Base-by-base conservation (phyloP, 2,888 invertebrate genomes). In the Maniola hyperantus region DNA sequence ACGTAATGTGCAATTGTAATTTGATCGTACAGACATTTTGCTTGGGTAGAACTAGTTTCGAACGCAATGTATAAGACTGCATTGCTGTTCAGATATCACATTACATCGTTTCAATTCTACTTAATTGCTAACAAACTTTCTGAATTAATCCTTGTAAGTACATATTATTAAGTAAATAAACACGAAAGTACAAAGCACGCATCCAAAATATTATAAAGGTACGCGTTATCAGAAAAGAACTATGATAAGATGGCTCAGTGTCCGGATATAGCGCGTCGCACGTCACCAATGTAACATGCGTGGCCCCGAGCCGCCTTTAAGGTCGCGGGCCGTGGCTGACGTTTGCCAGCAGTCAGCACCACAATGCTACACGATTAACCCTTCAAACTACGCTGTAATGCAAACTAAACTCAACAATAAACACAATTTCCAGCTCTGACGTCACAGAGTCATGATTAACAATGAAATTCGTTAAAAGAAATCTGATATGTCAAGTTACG, bases 341-440 rank as follows among this genome's bases (percentile, higher is more conserved):
- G 84, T 88, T 86, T 90, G 88, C 90, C 89, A 90, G 87, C 87
- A 85, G 88, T 89, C 89, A 90, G 87, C 87, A 85, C 85, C 81
- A 91, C 91, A 89, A 91, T 91, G 89, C 88, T 86, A 88, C 87
- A 82, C 88, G 89, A 91, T 92, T 91, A 91, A 88, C 89, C 89
- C 64, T 46, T 60, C n/a, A 60, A 65, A 65, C 53, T 34, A 5
- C 26, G n/a, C 6, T 53, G 48, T 18, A 48, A 48, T 48, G 8
- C 18, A 48, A 18, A 18, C 62, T 6, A 42, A 51, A 33, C 20
- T 42, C 61, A 36, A 20, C 26, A 51, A 42, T 42, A 36, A 36
- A 34, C 36, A 6, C 2, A 33, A 6, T 15, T 54, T 15, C 36
- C 10, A 39, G 36, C 54, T 26, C 13, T 53, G 53, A 53, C 36